These are phyloP conservation scores for Brachyhypopomus occidentalis DNA, from an alignment of 2,113 vertebrate species.

Conservation along the genomic window DNA sequence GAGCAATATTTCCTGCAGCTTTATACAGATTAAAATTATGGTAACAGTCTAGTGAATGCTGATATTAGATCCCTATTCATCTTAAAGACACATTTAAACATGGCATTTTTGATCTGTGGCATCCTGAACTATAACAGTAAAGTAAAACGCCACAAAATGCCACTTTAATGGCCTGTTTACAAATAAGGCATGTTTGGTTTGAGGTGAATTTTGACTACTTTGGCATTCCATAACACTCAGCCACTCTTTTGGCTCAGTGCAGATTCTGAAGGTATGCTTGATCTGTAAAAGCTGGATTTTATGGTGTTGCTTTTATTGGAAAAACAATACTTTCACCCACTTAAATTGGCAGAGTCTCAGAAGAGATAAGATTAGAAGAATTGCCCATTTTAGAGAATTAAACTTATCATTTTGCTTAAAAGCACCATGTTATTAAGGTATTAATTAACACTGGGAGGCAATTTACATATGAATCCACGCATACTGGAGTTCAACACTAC, in stretches of 20 bases:
- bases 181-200: no score
- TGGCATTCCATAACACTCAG: slow-evolving; percentile 1
- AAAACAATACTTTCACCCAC: not conserved
- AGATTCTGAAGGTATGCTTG: not conserved
- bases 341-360: slow-evolving; percentile 19
- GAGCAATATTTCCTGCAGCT: no score
- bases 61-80: no score
- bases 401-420: slow-evolving; percentile 41
- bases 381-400: slow-evolving; percentile 40
- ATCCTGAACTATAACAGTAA: no score
- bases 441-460: slow-evolving; percentile 37
- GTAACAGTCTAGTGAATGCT: no score
- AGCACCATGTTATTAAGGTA: slow-evolving; percentile 41
- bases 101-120: no score
- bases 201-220: no score
- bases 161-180: no score
- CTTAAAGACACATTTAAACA: no score
- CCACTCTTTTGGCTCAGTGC: not conserved
- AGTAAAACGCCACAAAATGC: no score
- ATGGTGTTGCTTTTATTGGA: slow-evolving; percentile 18
- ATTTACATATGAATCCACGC: slow-evolving; percentile 41
- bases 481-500: slow-evolving; percentile 6
- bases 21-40: no score
- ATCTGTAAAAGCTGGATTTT: slow-evolving; percentile 17
- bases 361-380: slow-evolving; percentile 40